A percentile compares a stretch with the other conserved stretches of the same genome.
Evolutionary conservation across 2,113 vertebrate species (phyloP).

Genomic region (Percina caprodes): DNA sequence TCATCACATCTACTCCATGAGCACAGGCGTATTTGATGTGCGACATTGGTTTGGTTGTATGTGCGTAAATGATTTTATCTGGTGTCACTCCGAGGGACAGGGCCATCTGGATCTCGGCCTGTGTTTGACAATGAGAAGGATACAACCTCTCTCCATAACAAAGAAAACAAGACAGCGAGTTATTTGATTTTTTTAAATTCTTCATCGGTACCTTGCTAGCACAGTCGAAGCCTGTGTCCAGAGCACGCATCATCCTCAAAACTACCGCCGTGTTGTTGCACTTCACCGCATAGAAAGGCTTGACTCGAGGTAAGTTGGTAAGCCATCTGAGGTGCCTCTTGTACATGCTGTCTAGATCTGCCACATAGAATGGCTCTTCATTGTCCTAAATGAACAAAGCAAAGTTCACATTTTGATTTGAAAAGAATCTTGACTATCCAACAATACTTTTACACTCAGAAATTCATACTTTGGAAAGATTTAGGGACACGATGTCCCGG

Average conservation of each 20-base stretch:
- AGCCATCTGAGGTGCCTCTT: constrained; percentile 89
- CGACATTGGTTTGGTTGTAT: constrained; percentile 88
- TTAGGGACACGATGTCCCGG: no score
- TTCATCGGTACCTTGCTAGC: constrained; percentile 88
- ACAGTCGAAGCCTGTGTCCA: constrained; percentile 92
- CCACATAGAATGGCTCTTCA: constrained; percentile 22
- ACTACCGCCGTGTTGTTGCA: constrained; percentile 89
- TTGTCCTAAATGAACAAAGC: constrained; percentile 26
- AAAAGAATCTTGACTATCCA: no score
- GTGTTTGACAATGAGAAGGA: constrained; percentile 15
- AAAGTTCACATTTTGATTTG: no score
- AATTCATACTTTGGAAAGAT: no score
- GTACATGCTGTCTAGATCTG: not conserved
- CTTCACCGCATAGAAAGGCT: constrained; percentile 92
- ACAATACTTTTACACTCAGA: no score
- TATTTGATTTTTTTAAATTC: no score
- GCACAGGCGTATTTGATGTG: constrained; percentile 92
- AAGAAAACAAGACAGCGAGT: no score
- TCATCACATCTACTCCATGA: constrained; percentile 92
- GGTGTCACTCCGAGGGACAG: constrained; percentile 89
- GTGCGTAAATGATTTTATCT: constrained; percentile 91
- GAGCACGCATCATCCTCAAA: constrained; percentile 86
- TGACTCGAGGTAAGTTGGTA: constrained; percentile 88
- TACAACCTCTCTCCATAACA: no score
- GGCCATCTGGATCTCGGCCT: constrained; percentile 91